phyloP scores from a whole-genome alignment of 30 jellyfish, hydroid and myxozoan species.

The Thelohanellus kitauei region DNA sequence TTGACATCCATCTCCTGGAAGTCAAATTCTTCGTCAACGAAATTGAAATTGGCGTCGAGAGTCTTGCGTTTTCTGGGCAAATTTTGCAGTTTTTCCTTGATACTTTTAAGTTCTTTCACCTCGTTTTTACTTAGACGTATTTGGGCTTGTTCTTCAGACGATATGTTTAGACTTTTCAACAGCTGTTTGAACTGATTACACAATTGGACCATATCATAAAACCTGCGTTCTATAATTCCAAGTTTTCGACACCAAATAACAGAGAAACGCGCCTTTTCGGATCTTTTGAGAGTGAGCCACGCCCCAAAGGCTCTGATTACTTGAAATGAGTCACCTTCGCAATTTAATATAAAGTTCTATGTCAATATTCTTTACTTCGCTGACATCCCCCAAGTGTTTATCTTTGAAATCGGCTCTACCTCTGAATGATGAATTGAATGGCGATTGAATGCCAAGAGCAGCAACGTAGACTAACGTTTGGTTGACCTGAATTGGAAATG shows the following conservation, averaged over 20 bases:
- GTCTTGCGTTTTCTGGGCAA: constrained; percentile 29
- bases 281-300: constrained; percentile 46
- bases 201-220: constrained; percentile 56
- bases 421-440: constrained; percentile 33
- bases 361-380: no score
- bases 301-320: constrained; percentile 38
- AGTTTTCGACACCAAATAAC: constrained; percentile 83
- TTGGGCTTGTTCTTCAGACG: neutral
- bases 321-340: constrained; percentile 83
- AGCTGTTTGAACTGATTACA: constrained; percentile 42
- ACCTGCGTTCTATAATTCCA: constrained; percentile 67
- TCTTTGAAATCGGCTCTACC: no score
- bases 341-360: no score
- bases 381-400: no score
- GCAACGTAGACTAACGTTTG: constrained; percentile 62
- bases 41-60: constrained; percentile 25
- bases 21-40: constrained; percentile 24
- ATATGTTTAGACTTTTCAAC: constrained; percentile 10
- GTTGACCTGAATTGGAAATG: no score
- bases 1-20: constrained; percentile 25
- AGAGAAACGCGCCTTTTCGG: constrained; percentile 28
- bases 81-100: constrained; percentile 3
- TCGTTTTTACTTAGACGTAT: neutral
- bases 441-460: constrained; percentile 71
- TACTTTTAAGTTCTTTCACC: no score